Evolutionary conservation across 2,888 invertebrate species (phyloP).

Genomic region (Hirtodrosophila duncani): DNA sequence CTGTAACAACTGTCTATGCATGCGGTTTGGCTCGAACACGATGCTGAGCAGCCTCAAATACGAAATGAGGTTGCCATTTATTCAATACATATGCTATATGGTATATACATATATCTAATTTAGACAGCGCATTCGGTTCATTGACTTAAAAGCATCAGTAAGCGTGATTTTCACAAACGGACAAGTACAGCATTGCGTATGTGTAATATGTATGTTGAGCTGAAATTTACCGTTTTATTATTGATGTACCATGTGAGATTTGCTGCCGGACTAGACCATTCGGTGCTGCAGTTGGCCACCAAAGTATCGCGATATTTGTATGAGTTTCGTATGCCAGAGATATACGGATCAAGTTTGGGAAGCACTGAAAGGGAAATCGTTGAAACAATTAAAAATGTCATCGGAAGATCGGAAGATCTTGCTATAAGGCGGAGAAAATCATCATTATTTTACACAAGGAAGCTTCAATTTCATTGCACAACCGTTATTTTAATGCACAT

Average conservation of each 20-base stretch:
- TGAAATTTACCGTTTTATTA: conserved; percentile 78
- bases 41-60: conserved; percentile 25
- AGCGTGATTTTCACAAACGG: no score
- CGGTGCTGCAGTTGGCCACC: conserved; percentile 78
- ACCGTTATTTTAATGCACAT: no score
- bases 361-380: conserved; percentile 66
- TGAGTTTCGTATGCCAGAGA: conserved; percentile 73
- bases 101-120: conserved; percentile 12
- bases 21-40: conserved; percentile 25
- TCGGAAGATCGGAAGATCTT: no score
- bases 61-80: conserved; percentile 25
- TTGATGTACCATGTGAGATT: conserved; percentile 78
- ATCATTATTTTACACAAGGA: no score
- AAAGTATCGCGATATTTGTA: conserved; percentile 77
- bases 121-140: conserved; percentile 15
- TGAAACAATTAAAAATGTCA: no score
- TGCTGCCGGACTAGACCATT: conserved; percentile 77
- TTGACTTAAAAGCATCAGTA: no score
- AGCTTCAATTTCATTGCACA: no score
- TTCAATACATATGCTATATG: neutral
- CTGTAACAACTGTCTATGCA: conserved; percentile 3
- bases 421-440: no score
- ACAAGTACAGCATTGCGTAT: no score
- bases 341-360: conserved; percentile 77
- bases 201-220: no score